Evolutionary conservation across 2,797 vertebrate genomes (phyloP).

Genomic region (Propithecus deckenii): DNA sequence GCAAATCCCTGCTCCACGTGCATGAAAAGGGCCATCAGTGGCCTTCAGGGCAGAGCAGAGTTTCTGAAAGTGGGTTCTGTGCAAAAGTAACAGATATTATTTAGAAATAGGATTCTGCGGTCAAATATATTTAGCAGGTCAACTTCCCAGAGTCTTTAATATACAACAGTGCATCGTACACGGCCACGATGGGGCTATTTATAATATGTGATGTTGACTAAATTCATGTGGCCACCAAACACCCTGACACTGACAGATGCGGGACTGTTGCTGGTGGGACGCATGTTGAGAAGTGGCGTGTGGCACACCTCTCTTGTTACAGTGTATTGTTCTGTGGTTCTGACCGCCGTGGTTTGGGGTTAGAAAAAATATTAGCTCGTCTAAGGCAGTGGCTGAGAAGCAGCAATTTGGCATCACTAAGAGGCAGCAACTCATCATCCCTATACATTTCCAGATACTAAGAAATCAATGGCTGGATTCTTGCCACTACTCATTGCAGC

Average conservation of each 20-base stretch:
- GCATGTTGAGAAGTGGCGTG: not conserved
- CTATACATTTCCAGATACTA: constrained; percentile 25
- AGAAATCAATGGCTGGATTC: constrained; percentile 40
- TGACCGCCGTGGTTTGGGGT: not conserved
- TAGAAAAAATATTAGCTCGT: not conserved
- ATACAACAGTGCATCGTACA: not conserved
- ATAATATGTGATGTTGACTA: not conserved
- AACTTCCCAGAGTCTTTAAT: not conserved
- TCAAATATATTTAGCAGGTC: not conserved
- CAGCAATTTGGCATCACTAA: not conserved
- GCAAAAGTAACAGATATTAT: not conserved
- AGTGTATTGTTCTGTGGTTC: not conserved
- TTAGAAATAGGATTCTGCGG: not conserved
- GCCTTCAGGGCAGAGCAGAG: not conserved
- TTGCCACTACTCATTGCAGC: not conserved
- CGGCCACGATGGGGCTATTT: not conserved
- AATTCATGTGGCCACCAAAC: not conserved
- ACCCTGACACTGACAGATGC: not conserved
- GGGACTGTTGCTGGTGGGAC: not conserved
- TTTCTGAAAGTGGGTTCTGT: constrained; percentile 2
- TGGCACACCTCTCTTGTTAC: not conserved
- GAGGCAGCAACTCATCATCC: constrained; percentile 1
- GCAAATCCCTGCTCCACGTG: not conserved
- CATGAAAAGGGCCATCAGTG: not conserved
- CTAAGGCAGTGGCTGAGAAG: constrained; percentile 14